Base-by-base conservation (phyloP, 2,888 invertebrate genomes). In the Drosophila glabriapex region DNA sequence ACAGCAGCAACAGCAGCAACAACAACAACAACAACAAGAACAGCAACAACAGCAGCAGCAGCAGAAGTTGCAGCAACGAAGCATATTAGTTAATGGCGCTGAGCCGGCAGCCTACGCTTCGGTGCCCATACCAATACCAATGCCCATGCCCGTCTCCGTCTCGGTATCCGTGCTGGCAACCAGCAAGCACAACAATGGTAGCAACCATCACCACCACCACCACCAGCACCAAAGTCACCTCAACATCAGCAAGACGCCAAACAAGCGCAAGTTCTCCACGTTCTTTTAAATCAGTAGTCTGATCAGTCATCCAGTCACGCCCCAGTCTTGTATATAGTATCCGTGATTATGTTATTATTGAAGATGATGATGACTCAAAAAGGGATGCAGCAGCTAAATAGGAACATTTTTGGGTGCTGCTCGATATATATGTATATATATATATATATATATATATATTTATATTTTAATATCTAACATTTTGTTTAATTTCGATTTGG, bases 61-160 rank as follows among this genome's bases (percentile, higher is more conserved):
- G 35, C 78, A 78, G 54, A 64, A 65, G 54, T 72, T 69, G 58
- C 71, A 66, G 70, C 79, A 69, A 58, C 75, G 68, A 59, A 54
- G 29, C 37, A 33, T 46, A 16, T n/a, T 63, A 35, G 54, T n/a
- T 10, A 37, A 64, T 39, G 63, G 58, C 10, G 33, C 54, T 53
- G 79, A 88, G 50, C 73, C 81, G 16, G 79, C 92, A 55, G 92
- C 91, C 19, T 92, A 92, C 72, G 91, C 91, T 60, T 91, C 92
- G 35, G 91, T 92, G 68, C 87, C 91, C 62, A 83, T 92, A 3
- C 63, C 66, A 19, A 52, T 76, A 53, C 54, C 69, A 25, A 55
- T 41, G 14, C 39, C 55, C 3, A 29, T 64, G 16, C 53, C 71
- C 19, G 22, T 69, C 19, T 16, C 72, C 28, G 35, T 53, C 35